Conservation (phyloP, 2,113 vertebrate species). For the Hippocampus zosterae region DNA sequence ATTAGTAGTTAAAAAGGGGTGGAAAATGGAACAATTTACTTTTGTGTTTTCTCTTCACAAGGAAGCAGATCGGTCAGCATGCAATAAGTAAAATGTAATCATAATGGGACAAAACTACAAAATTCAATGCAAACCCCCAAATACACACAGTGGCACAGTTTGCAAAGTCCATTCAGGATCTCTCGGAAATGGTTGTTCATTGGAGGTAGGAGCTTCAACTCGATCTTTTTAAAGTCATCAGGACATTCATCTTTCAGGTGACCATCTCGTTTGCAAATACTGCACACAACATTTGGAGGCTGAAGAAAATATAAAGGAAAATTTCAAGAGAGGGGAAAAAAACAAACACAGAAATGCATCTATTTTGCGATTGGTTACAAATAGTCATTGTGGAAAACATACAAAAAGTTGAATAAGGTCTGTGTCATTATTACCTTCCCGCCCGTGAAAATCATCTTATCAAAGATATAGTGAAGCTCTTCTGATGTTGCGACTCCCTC, state of each 20-base stretch:
- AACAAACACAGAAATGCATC: background rate
- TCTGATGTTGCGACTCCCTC: slow-evolving; percentile 64
- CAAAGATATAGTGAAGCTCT: slow-evolving; percentile 89
- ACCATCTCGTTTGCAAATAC: slow-evolving; percentile 97
- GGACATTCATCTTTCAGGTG: slow-evolving; percentile 97
- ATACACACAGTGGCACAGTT: slow-evolving; percentile 85
- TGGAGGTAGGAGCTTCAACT: slow-evolving; percentile 88
- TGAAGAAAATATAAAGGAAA: slow-evolving; percentile 36
- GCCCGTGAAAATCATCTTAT: slow-evolving; percentile 93
- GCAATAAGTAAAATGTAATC: background rate
- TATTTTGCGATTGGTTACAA: no score
- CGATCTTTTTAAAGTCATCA: slow-evolving; percentile 98
- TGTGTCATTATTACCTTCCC: slow-evolving; percentile 81
- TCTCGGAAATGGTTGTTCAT: slow-evolving; percentile 88
- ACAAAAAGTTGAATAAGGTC: background rate
- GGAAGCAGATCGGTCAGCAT: background rate
- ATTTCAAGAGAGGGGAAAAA: background rate
- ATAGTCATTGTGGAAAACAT: background rate
- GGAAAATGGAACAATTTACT: no score
- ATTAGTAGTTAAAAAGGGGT: background rate
- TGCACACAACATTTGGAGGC: slow-evolving; percentile 97
- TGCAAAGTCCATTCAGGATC: slow-evolving; percentile 90
- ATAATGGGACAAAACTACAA: background rate
- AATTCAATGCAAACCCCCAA: background rate
- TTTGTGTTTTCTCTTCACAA: background rate